Percentiles rank a stretch among this genome's conserved stretches.
phyloP scores from a whole-genome alignment of 2,888 invertebrate species.

The Silvanus unidentatus region DNA sequence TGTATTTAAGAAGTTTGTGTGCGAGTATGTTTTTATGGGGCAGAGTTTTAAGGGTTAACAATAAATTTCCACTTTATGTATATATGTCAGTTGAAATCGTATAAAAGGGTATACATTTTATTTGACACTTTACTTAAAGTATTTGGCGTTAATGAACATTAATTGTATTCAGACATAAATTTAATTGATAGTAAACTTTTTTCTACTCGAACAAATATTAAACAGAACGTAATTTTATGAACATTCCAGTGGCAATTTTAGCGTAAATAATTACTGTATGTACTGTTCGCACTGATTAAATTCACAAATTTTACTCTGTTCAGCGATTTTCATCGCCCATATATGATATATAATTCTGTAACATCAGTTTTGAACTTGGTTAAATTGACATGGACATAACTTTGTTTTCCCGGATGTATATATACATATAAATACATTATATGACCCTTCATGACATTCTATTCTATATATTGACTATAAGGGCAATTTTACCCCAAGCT shows the following conservation, averaged over 20 bases:
- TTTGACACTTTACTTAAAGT: too few species aligned
- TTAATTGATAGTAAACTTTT: too few species aligned
- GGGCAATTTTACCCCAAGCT: conserved; percentile 4
- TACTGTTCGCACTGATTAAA: conserved; percentile 3
- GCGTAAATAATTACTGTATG: background rate
- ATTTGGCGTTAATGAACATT: too few species aligned
- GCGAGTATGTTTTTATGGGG: too few species aligned
- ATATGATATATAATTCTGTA: background rate
- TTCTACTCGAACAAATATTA: too few species aligned
- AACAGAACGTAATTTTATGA: background rate
- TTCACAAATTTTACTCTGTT: conserved; percentile 2
- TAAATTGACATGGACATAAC: conserved; percentile 3
- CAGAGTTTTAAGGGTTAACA: too few species aligned
- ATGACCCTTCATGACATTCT: conserved; percentile 20
- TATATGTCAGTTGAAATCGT: too few species aligned
- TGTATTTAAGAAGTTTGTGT: too few species aligned
- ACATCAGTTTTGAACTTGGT: conserved; percentile 1
- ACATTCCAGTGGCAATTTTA: background rate
- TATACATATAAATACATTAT: conserved; percentile 23
- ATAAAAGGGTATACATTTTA: too few species aligned
- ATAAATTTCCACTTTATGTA: too few species aligned
- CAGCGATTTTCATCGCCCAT: conserved; percentile 1
- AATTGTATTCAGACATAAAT: too few species aligned
- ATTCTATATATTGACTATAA: conserved; percentile 9
- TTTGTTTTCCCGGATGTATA: conserved; percentile 8